Base-by-base conservation (phyloP, 2,888 invertebrate genomes). In the Ctena decussata region DNA sequence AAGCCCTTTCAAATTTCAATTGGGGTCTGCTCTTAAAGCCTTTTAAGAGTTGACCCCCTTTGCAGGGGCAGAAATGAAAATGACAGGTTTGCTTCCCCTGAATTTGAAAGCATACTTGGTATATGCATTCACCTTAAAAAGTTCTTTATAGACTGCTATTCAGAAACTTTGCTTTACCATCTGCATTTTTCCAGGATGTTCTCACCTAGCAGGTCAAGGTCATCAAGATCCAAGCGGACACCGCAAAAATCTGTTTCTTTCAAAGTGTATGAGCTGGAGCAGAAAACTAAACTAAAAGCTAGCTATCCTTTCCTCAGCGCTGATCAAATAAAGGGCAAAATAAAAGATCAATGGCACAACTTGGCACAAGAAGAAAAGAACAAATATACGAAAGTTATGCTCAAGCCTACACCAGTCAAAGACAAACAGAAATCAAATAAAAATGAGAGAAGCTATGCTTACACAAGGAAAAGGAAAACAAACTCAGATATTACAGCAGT, bases 301-400 rank as follows among this genome's bases (percentile, higher is more conserved):
- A 44, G 77, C 11, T 94, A 93, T 77, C 92, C 94, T 18, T 94
- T 94, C 49, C 85, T 94, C 5, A 90, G 91, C 35, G 87, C 87
- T 65, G 89, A 89, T 27, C 94, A 94, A 69, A 93, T 94, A 21
- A 91, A 89, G 60, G 75, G 83, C n/a, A 93, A 91, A 77, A 82
- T 93, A 0, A 89, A 89, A 80, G 87, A 91, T 15, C 81, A 85
- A 27, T 94, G 94, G 94, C 91, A 91, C 35, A 79, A 77, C 30
- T 39, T 91, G 71, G 77, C 74, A 8, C 44, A 57, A 11, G 57
- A 74, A 8, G 81, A 90, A 39, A 87, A 85, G 77, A 72, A 87
- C 37, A 82, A 80, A 32, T 90, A 82, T 46, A 81, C 85, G 24
- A 91, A 88, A 77, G 76, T 80, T 65, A 77, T 83, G n/a, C 37